Conservation (phyloP, 1,140 invertebrate genomes). For the Popillia japonica region DNA sequence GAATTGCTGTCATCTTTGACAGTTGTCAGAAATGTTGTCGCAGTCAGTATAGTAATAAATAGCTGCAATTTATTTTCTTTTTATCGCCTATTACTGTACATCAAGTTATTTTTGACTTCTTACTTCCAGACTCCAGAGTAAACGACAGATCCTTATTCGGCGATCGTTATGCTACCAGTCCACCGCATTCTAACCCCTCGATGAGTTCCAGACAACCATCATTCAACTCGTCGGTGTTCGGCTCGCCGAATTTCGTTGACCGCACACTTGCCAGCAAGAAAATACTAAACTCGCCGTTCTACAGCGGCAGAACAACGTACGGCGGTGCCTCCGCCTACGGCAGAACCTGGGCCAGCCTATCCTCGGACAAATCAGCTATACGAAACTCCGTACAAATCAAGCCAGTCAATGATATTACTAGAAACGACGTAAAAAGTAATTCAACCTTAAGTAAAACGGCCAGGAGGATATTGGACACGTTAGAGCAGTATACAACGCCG, state of each 20-base stretch:
- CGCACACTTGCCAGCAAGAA: slow-evolving; percentile 56
- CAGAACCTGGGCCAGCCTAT: slow-evolving; percentile 56
- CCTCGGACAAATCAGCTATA: slow-evolving; percentile 42
- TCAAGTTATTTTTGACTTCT: no score
- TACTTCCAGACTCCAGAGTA: not conserved
- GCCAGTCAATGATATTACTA: slow-evolving; percentile 57
- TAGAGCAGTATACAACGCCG: slow-evolving; percentile 78
- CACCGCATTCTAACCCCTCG: slow-evolving; percentile 50
- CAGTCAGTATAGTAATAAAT: no score
- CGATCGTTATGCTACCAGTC: slow-evolving; percentile 48
- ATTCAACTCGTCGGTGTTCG: slow-evolving; percentile 66
- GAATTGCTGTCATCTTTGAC: no score
- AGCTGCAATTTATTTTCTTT: no score
- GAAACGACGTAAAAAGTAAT: slow-evolving; percentile 41
- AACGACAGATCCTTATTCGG: slow-evolving; percentile 48
- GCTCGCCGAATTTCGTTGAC: slow-evolving; percentile 57
- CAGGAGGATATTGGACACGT: slow-evolving; percentile 72
- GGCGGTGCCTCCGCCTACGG: slow-evolving; percentile 78
- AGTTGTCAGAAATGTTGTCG: no score
- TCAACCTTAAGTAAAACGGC: slow-evolving; percentile 66
- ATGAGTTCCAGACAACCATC: slow-evolving; percentile 64
- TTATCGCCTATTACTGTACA: no score
- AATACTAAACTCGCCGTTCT: slow-evolving; percentile 76
- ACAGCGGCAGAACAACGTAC: slow-evolving; percentile 80
- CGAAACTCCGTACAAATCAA: slow-evolving; percentile 61